A percentile compares a stretch with the other conserved stretches of the same genome.
Evolutionary conservation across 2,888 invertebrate species (phyloP).

Genomic region (Diarsia dahlii): DNA sequence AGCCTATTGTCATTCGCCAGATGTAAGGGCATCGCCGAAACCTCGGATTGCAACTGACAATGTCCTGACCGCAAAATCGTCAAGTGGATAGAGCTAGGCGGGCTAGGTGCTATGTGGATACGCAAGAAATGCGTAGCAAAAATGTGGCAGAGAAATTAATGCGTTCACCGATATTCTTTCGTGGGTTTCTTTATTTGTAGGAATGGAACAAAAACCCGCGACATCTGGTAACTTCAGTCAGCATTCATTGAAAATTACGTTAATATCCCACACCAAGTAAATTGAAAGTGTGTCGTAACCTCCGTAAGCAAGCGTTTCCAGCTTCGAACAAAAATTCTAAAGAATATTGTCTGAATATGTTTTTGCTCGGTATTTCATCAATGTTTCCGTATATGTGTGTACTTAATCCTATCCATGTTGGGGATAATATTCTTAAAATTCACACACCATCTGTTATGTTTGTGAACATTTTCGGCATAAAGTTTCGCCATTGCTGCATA

Average conservation of each 20-base stretch:
- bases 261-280: slow-evolving; percentile 3
- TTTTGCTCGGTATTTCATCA: slow-evolving; percentile 32
- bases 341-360: neutral
- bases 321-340: slow-evolving; percentile 19
- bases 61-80: neutral
- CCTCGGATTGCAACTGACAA: neutral
- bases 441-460: slow-evolving; percentile 8
- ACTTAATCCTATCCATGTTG: slow-evolving; percentile 29
- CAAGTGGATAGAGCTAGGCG: neutral
- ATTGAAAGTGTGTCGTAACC: neutral
- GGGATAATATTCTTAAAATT: slow-evolving; percentile 20
- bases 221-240: neutral
- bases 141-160: neutral
- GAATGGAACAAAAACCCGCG: neutral
- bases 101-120: neutral
- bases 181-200: neutral
- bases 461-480: slow-evolving; percentile 22
- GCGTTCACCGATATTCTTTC: neutral
- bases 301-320: neutral
- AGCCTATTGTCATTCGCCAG: neutral
- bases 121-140: neutral
- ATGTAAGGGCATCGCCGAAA: neutral
- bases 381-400: slow-evolving; percentile 23
- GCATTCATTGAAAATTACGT: slow-evolving; percentile 19
- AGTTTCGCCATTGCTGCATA: slow-evolving; percentile 16